Evolutionary conservation across 2,888 invertebrate genomes (phyloP).

Genomic region (Galeopsomyia nigrocyanea): DNA sequence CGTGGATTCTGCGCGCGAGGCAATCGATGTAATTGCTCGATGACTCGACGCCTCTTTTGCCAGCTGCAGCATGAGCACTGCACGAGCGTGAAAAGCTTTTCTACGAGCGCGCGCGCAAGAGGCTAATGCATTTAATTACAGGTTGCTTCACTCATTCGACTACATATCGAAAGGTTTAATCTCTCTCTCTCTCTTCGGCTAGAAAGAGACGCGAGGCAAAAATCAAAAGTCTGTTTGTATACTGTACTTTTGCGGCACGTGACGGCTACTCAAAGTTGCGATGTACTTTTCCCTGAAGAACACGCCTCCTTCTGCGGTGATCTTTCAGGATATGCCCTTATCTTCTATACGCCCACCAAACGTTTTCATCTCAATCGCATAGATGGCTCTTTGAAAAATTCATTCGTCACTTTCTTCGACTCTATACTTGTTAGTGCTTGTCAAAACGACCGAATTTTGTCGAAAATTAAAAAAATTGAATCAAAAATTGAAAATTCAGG

Average conservation of each 20-base stretch:
- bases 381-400: no score
- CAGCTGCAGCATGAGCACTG: background rate
- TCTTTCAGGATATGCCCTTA: constrained; percentile 15
- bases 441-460: no score
- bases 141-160: constrained; percentile 58
- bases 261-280: background rate
- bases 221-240: background rate
- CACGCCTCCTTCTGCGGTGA: constrained; percentile 31
- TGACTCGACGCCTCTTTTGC: constrained; percentile 52
- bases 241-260: background rate
- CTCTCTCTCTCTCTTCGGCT: constrained; percentile 38
- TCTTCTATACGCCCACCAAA: no score
- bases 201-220: background rate
- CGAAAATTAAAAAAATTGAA: no score
- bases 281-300: background rate
- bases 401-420: no score
- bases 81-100: constrained; percentile 42
- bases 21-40: constrained; percentile 61
- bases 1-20: constrained; percentile 44
- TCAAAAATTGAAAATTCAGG: constrained; percentile 4
- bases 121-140: constrained; percentile 58
- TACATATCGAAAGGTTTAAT: constrained; percentile 61
- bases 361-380: no score
- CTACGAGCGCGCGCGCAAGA: background rate
- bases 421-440: no score